A percentile compares a stretch with the other conserved stretches of the same genome.
These are phyloP conservation scores for Serranus cabrilla DNA, from an alignment of 2,797 vertebrate species.

Conservation along the genomic window DNA sequence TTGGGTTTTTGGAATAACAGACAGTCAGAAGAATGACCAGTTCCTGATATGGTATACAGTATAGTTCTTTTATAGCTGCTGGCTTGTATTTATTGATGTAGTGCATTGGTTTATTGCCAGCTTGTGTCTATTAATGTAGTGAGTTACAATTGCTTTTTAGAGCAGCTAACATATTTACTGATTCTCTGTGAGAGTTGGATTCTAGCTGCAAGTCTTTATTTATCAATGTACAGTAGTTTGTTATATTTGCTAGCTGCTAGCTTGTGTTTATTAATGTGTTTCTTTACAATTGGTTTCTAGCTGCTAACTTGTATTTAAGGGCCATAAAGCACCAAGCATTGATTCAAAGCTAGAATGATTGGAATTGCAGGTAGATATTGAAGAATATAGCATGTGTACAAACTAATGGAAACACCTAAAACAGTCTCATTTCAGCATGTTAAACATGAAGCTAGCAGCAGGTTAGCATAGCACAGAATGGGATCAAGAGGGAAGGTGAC, in stretches of 20 bases:
- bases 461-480: neutral
- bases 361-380: neutral
- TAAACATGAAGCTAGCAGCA: constrained; percentile 1
- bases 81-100: too few relatives aligned
- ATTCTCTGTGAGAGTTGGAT: too few relatives aligned
- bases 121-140: too few relatives aligned
- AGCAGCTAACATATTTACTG: too few relatives aligned
- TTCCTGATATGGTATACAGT: too few relatives aligned
- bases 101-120: too few relatives aligned
- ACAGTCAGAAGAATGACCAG: too few relatives aligned
- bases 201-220: too few relatives aligned
- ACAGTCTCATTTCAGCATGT: neutral
- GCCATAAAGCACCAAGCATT: neutral
- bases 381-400: constrained; percentile 9
- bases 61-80: too few relatives aligned
- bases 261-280: neutral
- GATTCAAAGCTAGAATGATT: constrained; percentile 2
- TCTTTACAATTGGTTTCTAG: neutral
- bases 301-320: neutral
- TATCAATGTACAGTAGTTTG: too few relatives aligned
- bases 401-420: constrained; percentile 33
- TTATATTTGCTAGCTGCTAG: neutral
- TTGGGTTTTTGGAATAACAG: too few relatives aligned
- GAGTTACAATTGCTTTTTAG: too few relatives aligned
- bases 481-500: neutral